Conservation (phyloP, 2,888 invertebrate species). For the Phlogophora meticulosa region DNA sequence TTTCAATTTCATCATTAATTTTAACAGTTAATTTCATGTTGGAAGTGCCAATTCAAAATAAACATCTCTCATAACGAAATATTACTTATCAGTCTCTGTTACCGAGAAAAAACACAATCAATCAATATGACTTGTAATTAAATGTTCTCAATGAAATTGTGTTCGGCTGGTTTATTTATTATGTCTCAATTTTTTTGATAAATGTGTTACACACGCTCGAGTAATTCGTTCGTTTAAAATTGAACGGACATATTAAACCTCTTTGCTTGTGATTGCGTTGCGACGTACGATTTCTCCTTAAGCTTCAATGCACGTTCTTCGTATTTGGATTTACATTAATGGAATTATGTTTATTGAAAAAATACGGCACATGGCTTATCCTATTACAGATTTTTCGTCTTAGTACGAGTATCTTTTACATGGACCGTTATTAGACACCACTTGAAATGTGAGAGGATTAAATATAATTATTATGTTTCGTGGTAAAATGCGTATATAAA, state of each 20-base stretch:
- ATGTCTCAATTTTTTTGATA: slow-evolving; percentile 43
- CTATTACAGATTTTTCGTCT: slow-evolving; percentile 12
- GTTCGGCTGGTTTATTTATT: slow-evolving; percentile 18
- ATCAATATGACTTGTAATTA: slow-evolving; percentile 28
- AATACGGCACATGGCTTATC: slow-evolving; percentile 30
- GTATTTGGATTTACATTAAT: slow-evolving; percentile 42
- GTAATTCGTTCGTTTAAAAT: slow-evolving; percentile 42
- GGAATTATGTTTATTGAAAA: slow-evolving; percentile 51
- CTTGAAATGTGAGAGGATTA: slow-evolving; percentile 8
- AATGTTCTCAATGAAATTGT: slow-evolving; percentile 19
- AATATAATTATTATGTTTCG: neutral
- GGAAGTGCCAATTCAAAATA: neutral
- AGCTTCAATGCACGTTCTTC: slow-evolving; percentile 46
- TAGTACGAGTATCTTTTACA: neutral
- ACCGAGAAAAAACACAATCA: slow-evolving; percentile 22
- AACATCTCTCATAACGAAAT: neutral
- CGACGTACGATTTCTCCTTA: slow-evolving; percentile 48
- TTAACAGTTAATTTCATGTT: neutral
- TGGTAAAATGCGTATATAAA: too few relatives aligned
- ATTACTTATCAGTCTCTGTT: neutral
- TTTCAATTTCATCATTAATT: neutral
- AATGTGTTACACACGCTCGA: slow-evolving; percentile 27
- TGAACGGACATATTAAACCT: slow-evolving; percentile 40
- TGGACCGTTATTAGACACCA: slow-evolving; percentile 7
- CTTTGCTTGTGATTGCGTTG: slow-evolving; percentile 46